Conservation (phyloP, 2,797 vertebrate genomes). For the Enteromius anoplus region DNA sequence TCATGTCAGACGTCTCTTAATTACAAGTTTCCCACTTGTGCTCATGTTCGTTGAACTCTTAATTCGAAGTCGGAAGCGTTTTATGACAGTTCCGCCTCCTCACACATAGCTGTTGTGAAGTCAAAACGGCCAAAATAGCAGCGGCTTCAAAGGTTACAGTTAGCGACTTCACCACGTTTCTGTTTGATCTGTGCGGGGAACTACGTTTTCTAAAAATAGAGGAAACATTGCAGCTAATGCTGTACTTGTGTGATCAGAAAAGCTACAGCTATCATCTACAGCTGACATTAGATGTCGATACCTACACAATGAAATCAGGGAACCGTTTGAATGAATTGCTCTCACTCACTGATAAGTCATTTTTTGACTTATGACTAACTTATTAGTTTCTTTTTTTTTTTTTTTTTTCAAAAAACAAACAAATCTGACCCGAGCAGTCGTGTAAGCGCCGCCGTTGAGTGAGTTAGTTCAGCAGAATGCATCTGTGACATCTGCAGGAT, state of each 20-base stretch:
- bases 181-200: not conserved
- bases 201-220: not conserved
- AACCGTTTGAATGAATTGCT: not conserved
- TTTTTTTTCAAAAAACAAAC: no score
- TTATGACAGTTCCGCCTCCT: not conserved
- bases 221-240: not conserved
- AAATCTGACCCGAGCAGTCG: not conserved
- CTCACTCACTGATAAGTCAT: no score
- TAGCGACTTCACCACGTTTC: not conserved
- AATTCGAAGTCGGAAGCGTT: slow-evolving; percentile 16
- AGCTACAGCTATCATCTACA: not conserved
- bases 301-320: not conserved
- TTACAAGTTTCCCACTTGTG: not conserved
- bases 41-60: slow-evolving; percentile 5
- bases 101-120: not conserved
- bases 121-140: not conserved
- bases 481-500: not conserved
- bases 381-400: no score
- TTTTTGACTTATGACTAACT: no score
- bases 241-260: not conserved
- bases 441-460: not conserved
- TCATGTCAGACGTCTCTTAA: not conserved
- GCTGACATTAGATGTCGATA: not conserved
- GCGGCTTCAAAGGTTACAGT: not conserved
- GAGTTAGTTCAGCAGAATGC: not conserved